These are phyloP conservation scores for Adelosebastes latens DNA, from an alignment of 2,797 vertebrate species.

Conservation along the genomic window DNA sequence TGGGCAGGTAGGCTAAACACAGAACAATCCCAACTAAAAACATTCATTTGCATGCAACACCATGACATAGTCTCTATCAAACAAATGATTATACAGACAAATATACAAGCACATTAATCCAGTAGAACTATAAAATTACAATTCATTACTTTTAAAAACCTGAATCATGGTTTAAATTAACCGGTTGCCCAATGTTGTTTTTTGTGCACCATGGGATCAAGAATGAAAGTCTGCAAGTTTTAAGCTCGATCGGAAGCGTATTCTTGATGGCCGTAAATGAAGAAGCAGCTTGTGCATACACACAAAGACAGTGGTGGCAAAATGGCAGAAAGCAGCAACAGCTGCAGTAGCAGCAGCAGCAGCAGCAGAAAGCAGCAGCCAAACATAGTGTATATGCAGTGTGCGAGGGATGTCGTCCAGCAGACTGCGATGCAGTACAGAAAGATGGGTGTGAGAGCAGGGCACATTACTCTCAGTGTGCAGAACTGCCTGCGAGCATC, in stretches of 20 bases:
- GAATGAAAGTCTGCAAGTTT: not conserved
- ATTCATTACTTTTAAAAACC: not conserved
- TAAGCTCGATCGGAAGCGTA: not conserved
- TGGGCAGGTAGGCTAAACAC: not conserved
- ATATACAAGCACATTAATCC: not conserved
- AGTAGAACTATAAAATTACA: not conserved
- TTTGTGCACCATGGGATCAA: not conserved
- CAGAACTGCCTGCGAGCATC: conserved; percentile 60
- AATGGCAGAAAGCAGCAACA: conserved; percentile 40
- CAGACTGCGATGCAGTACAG: conserved; percentile 57
- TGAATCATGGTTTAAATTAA: not conserved
- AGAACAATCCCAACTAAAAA: not conserved
- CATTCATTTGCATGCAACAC: not conserved
- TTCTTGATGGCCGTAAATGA: not conserved
- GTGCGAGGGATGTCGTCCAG: conserved; percentile 62
- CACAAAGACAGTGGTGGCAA: conserved; percentile 12
- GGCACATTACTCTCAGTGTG: conserved; percentile 58
- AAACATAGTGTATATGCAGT: conserved; percentile 43
- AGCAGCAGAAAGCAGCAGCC: conserved; percentile 30
- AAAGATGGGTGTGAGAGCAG: conserved; percentile 51
- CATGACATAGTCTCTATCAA: not conserved
- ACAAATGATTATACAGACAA: not conserved
- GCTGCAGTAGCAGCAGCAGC: conserved; percentile 40
- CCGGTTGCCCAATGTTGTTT: too few relatives aligned
- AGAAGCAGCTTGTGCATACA: not conserved